Evolutionary conservation across 2,888 invertebrate genomes (phyloP).

Genomic region (Acleris literana): DNA sequence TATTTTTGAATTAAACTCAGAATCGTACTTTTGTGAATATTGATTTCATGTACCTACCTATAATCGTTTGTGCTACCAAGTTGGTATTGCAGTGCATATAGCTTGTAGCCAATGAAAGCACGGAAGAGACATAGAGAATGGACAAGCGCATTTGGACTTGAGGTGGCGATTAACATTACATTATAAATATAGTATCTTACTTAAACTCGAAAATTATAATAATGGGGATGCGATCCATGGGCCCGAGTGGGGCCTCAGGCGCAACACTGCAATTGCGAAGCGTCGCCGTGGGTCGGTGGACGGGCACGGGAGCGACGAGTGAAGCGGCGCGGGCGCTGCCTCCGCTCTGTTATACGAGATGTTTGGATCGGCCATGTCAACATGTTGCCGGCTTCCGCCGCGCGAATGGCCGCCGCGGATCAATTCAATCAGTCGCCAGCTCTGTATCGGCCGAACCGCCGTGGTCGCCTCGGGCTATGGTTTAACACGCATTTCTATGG

Average conservation of each 20-base stretch:
- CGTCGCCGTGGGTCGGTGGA: neutral
- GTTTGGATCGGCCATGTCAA: constrained; percentile 52
- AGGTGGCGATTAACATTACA: no score
- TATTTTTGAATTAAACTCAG: no score
- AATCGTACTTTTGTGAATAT: no score
- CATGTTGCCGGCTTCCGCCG: constrained; percentile 30
- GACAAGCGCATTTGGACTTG: no score
- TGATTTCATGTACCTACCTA: no score
- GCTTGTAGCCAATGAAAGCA: no score
- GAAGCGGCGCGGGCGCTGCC: constrained; percentile 56
- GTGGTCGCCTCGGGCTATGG: constrained; percentile 60
- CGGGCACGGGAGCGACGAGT: constrained; percentile 41
- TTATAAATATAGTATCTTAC: no score
- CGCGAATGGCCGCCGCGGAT: constrained; percentile 26
- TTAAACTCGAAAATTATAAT: no score
- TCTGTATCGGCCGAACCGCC: constrained; percentile 45
- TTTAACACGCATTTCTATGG: constrained; percentile 67
- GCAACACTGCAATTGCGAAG: neutral
- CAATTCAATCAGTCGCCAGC: constrained; percentile 51
- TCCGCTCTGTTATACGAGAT: constrained; percentile 59
- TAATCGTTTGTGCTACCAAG: no score
- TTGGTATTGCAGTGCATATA: no score
- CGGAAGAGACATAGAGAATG: no score
- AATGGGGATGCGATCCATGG: constrained; percentile 29
- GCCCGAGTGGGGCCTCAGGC: constrained; percentile 17